Conservation (phyloP, 2,888 invertebrate genomes). For the Chrysolina haemoptera region DNA sequence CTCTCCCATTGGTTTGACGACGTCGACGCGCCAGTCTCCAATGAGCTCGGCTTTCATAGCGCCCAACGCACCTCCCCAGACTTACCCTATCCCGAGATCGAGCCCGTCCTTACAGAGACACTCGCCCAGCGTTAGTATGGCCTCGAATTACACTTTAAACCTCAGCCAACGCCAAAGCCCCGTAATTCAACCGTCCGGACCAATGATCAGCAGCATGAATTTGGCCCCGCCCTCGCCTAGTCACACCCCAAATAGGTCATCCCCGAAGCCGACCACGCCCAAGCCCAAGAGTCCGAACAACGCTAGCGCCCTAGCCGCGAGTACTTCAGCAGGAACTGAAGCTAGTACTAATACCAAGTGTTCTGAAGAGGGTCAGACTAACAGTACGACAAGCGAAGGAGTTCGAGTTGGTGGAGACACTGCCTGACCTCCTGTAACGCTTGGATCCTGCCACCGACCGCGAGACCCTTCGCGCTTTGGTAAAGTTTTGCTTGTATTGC, state of each 20-base stretch:
- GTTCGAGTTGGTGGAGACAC: conserved; percentile 68
- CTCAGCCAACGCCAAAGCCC: conserved; percentile 65
- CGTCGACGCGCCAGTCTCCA: conserved; percentile 65
- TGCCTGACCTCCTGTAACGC: conserved; percentile 68
- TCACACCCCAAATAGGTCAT: conserved; percentile 54
- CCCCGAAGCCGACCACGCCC: conserved; percentile 62
- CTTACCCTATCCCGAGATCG: conserved; percentile 69
- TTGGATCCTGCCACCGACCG: conserved; percentile 65
- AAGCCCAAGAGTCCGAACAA: conserved; percentile 37
- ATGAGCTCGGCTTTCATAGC: conserved; percentile 60
- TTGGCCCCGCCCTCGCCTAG: conserved; percentile 56
- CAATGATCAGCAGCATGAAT: conserved; percentile 62
- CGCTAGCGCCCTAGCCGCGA: conserved; percentile 29
- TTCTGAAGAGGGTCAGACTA: conserved; percentile 30
- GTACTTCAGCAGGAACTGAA: conserved; percentile 22
- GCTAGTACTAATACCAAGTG: conserved; percentile 33
- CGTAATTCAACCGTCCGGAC: conserved; percentile 68
- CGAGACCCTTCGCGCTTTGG: conserved; percentile 66
- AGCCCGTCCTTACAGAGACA: conserved; percentile 73
- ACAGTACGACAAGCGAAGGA: conserved; percentile 64
- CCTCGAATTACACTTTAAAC: conserved; percentile 62
- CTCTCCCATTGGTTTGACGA: conserved; percentile 58
- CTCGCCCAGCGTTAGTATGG: conserved; percentile 67
- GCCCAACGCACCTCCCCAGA: conserved; percentile 59
- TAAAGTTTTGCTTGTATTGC: conserved; percentile 55